A percentile compares a stretch with the other conserved stretches of the same genome.
Conservation (phyloP, 2,797 vertebrate genomes). For the Rhodeus uyekii region DNA sequence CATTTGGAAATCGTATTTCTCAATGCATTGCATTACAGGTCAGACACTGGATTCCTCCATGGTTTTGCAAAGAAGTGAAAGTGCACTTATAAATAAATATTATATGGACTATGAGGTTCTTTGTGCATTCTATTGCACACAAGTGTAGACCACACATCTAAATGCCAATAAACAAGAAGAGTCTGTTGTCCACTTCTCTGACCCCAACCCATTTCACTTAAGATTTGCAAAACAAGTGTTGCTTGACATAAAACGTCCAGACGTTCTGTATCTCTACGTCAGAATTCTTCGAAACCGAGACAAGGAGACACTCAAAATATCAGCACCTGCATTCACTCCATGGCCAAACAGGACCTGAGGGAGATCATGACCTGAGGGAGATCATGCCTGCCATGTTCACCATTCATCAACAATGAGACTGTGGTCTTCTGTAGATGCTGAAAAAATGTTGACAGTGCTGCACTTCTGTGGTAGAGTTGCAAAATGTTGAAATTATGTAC, state of each 20-base stretch:
- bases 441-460: conserved; percentile 27
- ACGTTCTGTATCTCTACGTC: neutral
- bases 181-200: neutral
- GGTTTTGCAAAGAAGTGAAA: neutral
- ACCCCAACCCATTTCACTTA: neutral
- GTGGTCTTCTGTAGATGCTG: neutral
- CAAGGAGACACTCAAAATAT: conserved; percentile 25
- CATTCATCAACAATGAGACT: conserved; percentile 32
- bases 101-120: neutral
- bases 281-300: neutral
- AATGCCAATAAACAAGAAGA: neutral
- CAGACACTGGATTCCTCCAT: neutral
- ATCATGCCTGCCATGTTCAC: conserved; percentile 28
- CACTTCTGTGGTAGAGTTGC: neutral
- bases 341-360: conserved; percentile 29
- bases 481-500: neutral
- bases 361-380: conserved; percentile 28
- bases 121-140: neutral
- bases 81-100: neutral
- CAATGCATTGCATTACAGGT: neutral
- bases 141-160: neutral
- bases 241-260: neutral
- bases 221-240: neutral
- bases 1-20: conserved; percentile 2
- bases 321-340: conserved; percentile 33